These are phyloP conservation scores for Synergus japonicus DNA, from an alignment of 2,888 invertebrate genomes.

Conservation along the genomic window DNA sequence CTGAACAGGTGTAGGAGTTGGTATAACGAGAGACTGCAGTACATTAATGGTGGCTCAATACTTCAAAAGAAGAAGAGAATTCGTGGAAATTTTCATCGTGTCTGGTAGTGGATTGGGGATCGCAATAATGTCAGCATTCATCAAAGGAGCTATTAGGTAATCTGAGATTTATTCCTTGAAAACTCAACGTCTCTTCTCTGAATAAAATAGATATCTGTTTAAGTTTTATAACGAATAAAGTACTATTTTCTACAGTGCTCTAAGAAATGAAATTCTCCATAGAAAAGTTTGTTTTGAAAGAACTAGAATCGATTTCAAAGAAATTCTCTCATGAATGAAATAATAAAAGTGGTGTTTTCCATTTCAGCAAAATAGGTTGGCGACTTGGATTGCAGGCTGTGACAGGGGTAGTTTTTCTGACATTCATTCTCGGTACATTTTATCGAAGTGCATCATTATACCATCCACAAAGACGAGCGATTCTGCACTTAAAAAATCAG, in stretches of 20 bases:
- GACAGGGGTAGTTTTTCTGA: slow-evolving; percentile 89
- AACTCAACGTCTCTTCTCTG: neutral
- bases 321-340: neutral
- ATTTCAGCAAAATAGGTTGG: slow-evolving; percentile 87
- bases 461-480: slow-evolving; percentile 91
- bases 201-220: neutral
- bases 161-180: slow-evolving; percentile 52
- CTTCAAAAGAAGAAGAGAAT: slow-evolving; percentile 89
- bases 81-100: slow-evolving; percentile 93
- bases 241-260: no score
- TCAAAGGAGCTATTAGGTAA: slow-evolving; percentile 88
- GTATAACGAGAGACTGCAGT: slow-evolving; percentile 90
- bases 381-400: slow-evolving; percentile 90
- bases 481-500: slow-evolving; percentile 92
- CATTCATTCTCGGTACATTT: slow-evolving; percentile 91
- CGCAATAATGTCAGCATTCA: slow-evolving; percentile 89
- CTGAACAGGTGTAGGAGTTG: slow-evolving; percentile 86
- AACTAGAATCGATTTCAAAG: no score
- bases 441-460: slow-evolving; percentile 93
- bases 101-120: slow-evolving; percentile 92
- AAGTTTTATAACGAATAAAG: no score
- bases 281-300: no score
- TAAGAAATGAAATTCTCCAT: no score
- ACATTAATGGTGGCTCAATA: slow-evolving; percentile 95
- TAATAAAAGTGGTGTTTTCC: neutral